phyloP scores from a whole-genome alignment of 1,140 invertebrate species.

The Caenorhabditis latens region DNA sequence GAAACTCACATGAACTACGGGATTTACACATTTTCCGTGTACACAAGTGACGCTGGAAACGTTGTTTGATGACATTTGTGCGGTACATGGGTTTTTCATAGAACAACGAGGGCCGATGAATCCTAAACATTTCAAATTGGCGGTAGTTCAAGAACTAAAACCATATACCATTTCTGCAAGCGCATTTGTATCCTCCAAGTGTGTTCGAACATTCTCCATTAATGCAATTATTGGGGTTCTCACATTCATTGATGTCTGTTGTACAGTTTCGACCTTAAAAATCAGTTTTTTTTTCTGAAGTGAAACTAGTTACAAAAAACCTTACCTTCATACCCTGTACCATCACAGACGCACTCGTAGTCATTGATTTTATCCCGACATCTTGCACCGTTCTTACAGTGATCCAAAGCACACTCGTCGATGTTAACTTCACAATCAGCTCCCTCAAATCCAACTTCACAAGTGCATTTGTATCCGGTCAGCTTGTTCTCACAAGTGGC shows the following conservation, averaged over 20 bases:
- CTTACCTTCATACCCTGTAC: slow-evolving; percentile 70
- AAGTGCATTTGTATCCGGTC: slow-evolving; percentile 69
- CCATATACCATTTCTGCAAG: slow-evolving; percentile 57
- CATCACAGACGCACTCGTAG: slow-evolving; percentile 74
- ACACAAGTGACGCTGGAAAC: slow-evolving; percentile 70
- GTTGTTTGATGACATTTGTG: slow-evolving; percentile 70
- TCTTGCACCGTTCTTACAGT: slow-evolving; percentile 70
- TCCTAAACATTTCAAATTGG: slow-evolving; percentile 55
- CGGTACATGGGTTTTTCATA: slow-evolving; percentile 69
- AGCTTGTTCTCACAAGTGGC: slow-evolving; percentile 69
- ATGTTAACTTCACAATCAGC: slow-evolving; percentile 74
- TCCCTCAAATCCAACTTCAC: slow-evolving; percentile 73
- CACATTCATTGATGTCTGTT: slow-evolving; percentile 74
- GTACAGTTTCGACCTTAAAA: slow-evolving; percentile 69
- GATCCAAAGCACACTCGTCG: slow-evolving; percentile 70
- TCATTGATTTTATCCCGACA: slow-evolving; percentile 74
- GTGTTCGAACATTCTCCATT: slow-evolving; percentile 72
- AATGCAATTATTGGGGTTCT: slow-evolving; percentile 66
- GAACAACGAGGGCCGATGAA: slow-evolving; percentile 73
- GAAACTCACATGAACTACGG: slow-evolving; percentile 64
- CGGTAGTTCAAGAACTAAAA: neutral
- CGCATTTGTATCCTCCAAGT: slow-evolving; percentile 70
- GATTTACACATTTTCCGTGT: slow-evolving; percentile 73
- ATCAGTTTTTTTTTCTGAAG: neutral
- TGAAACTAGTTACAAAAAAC: neutral